A percentile compares a stretch with the other conserved stretches of the same genome.
Evolutionary conservation across 2,113 vertebrate genomes (phyloP).

Genomic region (Bubalus kerabau): DNA sequence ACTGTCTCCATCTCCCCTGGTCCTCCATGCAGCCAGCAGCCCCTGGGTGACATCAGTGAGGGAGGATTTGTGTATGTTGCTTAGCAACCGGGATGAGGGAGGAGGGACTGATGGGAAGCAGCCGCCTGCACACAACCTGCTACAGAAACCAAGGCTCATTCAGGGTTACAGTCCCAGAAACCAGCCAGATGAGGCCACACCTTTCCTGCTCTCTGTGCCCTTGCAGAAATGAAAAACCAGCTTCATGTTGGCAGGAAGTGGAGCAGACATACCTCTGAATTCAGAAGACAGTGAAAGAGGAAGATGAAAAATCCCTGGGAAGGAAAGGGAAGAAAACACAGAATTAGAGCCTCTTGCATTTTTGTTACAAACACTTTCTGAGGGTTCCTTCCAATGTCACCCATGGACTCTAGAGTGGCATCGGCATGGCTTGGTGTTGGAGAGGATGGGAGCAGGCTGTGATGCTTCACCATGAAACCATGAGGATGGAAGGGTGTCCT

Average conservation of each 20-base stretch:
- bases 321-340: not conserved
- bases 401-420: not conserved
- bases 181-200: not conserved
- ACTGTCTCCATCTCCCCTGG: not conserved
- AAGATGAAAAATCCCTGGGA: conserved; percentile 98
- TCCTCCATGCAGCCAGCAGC: not conserved
- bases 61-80: not conserved
- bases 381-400: not conserved
- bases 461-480: not conserved
- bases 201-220: fast-evolving
- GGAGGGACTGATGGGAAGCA: not conserved
- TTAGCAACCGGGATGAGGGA: not conserved
- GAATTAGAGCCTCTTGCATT: not conserved
- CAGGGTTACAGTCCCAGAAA: fast-evolving
- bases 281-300: conserved; percentile 97
- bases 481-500: fast-evolving
- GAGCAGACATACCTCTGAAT: conserved; percentile 90
- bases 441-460: not conserved
- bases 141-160: not conserved
- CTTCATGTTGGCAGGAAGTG: fast-evolving
- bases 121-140: not conserved
- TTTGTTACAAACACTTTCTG: fast-evolving
- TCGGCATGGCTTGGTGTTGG: not conserved
- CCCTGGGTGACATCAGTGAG: not conserved
- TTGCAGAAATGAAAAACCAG: not conserved